Conservation (phyloP, 2,113 vertebrate species). For the Coreoperca whiteheadi region DNA sequence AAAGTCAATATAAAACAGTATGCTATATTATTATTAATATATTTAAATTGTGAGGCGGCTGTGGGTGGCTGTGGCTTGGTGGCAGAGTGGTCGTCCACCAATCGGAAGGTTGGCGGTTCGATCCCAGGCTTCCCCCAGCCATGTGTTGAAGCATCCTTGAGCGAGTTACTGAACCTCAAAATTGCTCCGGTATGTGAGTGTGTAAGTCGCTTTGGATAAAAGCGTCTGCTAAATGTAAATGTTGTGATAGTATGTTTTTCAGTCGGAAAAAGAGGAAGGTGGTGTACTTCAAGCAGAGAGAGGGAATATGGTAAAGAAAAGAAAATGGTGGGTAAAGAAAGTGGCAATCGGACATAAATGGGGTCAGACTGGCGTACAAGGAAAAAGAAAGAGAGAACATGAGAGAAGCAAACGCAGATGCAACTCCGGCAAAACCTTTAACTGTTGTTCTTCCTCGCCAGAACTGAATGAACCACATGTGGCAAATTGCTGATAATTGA, state of each 20-base stretch:
- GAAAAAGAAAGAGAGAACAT: constrained; percentile 18
- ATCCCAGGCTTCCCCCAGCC: no score
- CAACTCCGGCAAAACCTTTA: constrained; percentile 75
- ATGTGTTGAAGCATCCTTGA: no score
- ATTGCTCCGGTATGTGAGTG: no score
- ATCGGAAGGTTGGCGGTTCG: no score
- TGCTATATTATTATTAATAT: no score
- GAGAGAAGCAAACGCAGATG: constrained; percentile 71
- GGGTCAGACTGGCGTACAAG: constrained; percentile 13
- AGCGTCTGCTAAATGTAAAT: no score
- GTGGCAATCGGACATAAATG: constrained; percentile 16
- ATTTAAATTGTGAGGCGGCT: no score
- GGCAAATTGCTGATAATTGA: constrained; percentile 56
- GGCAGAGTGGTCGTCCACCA: no score
- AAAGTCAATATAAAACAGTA: not conserved
- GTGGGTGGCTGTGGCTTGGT: no score
- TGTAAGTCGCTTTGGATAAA: no score
- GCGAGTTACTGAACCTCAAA: no score
- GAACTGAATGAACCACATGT: constrained; percentile 39
- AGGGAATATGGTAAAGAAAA: constrained; percentile 10
- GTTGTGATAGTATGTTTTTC: not conserved
- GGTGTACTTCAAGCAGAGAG: constrained; percentile 16
- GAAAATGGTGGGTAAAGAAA: constrained; percentile 29
- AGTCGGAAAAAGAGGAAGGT: not conserved
- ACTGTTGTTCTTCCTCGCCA: constrained; percentile 33